Percentiles rank a stretch among this genome's conserved stretches.
Conservation (phyloP, 2,113 vertebrate genomes). For the Ictidomys tridecemlineatus region DNA sequence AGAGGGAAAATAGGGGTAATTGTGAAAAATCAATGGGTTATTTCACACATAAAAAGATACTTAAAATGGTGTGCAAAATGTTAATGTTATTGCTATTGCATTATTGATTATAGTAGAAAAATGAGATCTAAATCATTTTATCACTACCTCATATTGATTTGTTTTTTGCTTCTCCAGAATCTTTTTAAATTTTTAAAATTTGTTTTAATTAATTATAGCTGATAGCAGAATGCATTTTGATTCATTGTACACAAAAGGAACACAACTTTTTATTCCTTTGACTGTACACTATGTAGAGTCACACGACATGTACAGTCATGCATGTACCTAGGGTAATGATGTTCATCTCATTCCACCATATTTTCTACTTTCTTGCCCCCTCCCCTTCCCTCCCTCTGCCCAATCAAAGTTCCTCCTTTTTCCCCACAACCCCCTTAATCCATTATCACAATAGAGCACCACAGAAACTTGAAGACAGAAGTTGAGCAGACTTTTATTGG, state of each 20-base stretch:
- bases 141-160: neutral
- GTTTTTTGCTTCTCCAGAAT: neutral
- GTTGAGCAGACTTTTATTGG: neutral
- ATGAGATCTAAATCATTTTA: neutral
- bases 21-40: neutral
- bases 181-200: neutral
- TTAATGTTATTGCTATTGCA: neutral
- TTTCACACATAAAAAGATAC: neutral
- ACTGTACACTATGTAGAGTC: too few relatives aligned
- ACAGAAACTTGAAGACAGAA: neutral
- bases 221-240: too few relatives aligned
- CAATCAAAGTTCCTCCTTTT: too few relatives aligned
- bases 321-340: too few relatives aligned
- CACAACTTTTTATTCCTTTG: too few relatives aligned
- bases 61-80: neutral
- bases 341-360: too few relatives aligned
- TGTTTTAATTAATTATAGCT: too few relatives aligned
- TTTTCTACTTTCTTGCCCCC: too few relatives aligned
- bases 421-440: too few relatives aligned
- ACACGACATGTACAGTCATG: too few relatives aligned
- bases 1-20: rapidly evolving
- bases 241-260: too few relatives aligned
- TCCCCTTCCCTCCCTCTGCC: too few relatives aligned
- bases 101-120: neutral
- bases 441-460: neutral